Evolutionary conservation across 2,113 vertebrate genomes (phyloP).

Genomic region (Leptodactylus fuscus): DNA sequence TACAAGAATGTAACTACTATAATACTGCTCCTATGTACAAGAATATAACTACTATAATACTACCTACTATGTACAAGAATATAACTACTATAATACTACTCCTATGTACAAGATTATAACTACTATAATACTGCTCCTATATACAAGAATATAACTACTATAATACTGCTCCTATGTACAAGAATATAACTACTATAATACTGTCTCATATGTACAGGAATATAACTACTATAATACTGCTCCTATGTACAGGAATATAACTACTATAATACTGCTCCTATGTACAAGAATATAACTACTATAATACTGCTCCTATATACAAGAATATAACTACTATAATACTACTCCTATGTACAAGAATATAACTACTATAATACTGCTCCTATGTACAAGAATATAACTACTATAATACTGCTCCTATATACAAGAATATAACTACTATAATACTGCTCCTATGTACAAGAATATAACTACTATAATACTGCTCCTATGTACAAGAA

Average conservation of each 20-base stretch:
- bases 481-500: not conserved
- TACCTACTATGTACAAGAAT: no score
- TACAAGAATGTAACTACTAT: not conserved
- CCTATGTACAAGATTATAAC: no score
- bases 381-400: not conserved
- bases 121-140: not conserved
- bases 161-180: not conserved
- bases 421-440: not conserved
- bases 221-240: not conserved
- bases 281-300: not conserved
- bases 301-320: not conserved
- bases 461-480: slow-evolving; percentile 1
- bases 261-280: no score
- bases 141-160: no score
- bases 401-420: not conserved
- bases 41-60: no score
- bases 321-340: not conserved
- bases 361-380: slow-evolving; percentile 7
- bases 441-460: not conserved
- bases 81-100: no score
- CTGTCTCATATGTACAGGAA: not conserved
- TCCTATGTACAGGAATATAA: not conserved
- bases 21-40: no score
- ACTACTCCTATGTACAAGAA: not conserved
- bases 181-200: not conserved